Percentiles rank a stretch among this genome's conserved stretches.
These are phyloP conservation scores for Pachydiplax longipennis DNA, from an alignment of 2,888 invertebrate genomes.

Conservation along the genomic window DNA sequence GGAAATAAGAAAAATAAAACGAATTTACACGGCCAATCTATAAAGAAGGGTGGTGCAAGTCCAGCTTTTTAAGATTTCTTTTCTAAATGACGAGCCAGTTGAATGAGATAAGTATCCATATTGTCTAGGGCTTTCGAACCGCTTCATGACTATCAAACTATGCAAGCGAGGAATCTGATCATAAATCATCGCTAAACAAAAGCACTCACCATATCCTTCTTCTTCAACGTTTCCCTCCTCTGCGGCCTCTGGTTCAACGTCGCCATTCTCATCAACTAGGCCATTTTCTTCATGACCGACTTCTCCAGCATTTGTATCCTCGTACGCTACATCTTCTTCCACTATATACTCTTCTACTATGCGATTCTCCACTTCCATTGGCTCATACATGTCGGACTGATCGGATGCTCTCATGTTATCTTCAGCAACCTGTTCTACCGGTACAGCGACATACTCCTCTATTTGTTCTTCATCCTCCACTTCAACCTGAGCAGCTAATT, in stretches of 20 bases:
- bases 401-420: not conserved
- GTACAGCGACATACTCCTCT: not conserved
- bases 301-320: conserved; percentile 1
- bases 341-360: not conserved
- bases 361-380: conserved; percentile 2
- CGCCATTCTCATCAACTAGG: conserved; percentile 35
- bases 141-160: not conserved
- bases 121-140: not conserved
- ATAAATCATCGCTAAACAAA: not conserved
- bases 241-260: conserved; percentile 44
- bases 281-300: conserved; percentile 23
- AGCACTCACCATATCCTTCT: conserved; percentile 44
- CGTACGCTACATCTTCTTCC: conserved; percentile 18
- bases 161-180: not conserved
- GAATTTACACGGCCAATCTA: too few species aligned
- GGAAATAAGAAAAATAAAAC: too few species aligned
- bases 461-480: conserved; percentile 22
- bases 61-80: too few species aligned
- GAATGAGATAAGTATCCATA: too few species aligned
- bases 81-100: too few species aligned
- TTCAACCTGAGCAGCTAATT: not conserved
- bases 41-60: too few species aligned
- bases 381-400: not conserved
- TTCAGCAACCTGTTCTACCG: not conserved
- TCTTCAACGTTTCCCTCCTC: conserved; percentile 40